Base-by-base conservation (phyloP, 2,888 invertebrate species). In the Pseudococcus longispinus region DNA sequence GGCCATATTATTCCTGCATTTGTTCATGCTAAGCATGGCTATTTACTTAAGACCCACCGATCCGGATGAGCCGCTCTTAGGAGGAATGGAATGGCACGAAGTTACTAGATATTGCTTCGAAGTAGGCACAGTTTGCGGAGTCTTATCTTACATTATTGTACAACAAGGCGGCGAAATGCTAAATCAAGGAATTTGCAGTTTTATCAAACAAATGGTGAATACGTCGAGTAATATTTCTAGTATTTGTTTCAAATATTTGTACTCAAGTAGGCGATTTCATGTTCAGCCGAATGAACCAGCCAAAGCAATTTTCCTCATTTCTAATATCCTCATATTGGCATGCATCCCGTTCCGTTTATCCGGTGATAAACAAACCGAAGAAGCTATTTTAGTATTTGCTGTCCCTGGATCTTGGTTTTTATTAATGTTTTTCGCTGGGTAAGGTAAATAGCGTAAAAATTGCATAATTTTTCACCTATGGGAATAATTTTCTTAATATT, bases 351-450 rank as follows among this genome's bases (percentile, higher is more conserved):
- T 94, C 89, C 94, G 98, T 6, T 90, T 97, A 18, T 92, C 93
- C 88, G 94, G 93, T 13, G 94, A 96, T 90, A 93, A 94, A 82
- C 93, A 94, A 89, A 93, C 95, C 0, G 99, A 99, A 91, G 99
- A 98, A 91, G 96, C 97, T 0, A 94, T 99, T 84, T 92, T 99
- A 37, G 94, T 97, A 60, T 95, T 98, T 89, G 95, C 98, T 0
- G 94, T 98, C 29, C 99, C 99, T 0, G 97, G 98, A 5, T 96
- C 96, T 51, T 99, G 99, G 99, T 97, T 98, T 91, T 94, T 98
- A 74, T 93, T 99, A 29, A 97, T 99, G 95, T 99, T 99, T 91
- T 99, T 99, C 91, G 99, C 99, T 65, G 98, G 99, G 98, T 98
- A 92, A 92, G 99, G 98, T 98, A 92, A 92, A 90, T 26, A 60